Evolutionary conservation across 1,140 invertebrate genomes (phyloP), one percentile per base, ranked within the genome.

Genomic region (Drosophila watanabei): DNA sequence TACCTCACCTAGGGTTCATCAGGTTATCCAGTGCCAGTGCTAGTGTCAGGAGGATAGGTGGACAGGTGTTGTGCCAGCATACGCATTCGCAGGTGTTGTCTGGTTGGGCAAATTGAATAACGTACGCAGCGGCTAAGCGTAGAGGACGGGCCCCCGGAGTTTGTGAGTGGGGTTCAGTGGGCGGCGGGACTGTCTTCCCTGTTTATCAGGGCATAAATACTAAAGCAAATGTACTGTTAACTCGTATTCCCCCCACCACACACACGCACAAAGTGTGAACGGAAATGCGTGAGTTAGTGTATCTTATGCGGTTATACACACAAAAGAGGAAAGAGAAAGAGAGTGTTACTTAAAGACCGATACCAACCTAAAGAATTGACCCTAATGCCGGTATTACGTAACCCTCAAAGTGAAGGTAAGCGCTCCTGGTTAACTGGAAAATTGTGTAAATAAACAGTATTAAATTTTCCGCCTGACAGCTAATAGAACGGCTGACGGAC

Each of bases 171-270:
- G 35, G 33, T 11, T 33, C 9, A 41, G 10, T 10, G 18, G 59
- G n/a, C 28, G 28, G 30, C 16, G 18, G 58, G 14, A 11, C 28
- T 52, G 45, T 28, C 59, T 62, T 39, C 14, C 10, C 6, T 60
- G 61, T 75, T 88, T 88, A 88, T 88, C 87, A 75, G 73, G 78
- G 52, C 73, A 88, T 88, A 88, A 89, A 88, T 88, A 81, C 63
- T 59, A 60, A 63, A 81, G 66, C 80, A 85, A 88, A 88, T 88
- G 85, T 88, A 88, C 85, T 90, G 85, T 89, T 89, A 89, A 89
- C 75, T 76, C 63, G 81, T 81, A 89, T 88, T 84, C 75, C 72
- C 73, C 14, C 1, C 24, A 16, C 14, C 20, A 48, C 48, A 81
- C 78, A 89, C 52, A 24, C 60, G 60, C 81, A 89, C 71, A 80